Base-by-base conservation (phyloP, 2,888 invertebrate species). In the Antitype chi region DNA sequence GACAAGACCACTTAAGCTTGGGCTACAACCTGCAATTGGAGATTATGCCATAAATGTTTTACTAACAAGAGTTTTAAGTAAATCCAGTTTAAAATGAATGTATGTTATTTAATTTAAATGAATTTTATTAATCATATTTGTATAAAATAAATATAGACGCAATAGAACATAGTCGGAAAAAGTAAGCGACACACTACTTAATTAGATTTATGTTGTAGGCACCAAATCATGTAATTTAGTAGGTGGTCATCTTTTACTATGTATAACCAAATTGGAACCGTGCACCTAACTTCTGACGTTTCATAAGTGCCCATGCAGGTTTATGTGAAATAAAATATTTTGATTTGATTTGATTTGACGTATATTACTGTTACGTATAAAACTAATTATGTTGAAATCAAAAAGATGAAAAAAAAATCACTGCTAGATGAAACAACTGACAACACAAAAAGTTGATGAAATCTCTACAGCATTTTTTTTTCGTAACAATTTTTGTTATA, bases 141-240 rank as follows among this genome's bases (percentile, higher is more conserved):
- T 52, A 8, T 20, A 17, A 17, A 28, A 25, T 11, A 0, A 70
- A 47, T 3, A 25, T n/a, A 60, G 28, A 53, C n/a, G 20, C 23
- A 38, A 38, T 38, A 6, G 0, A 25, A 75, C 8, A 1, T 49
- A 32, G n/a, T 25, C 28, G 4, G 7, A 63, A 63, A 63, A 47
- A 9, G 17, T 57, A 53, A 32, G 52, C 2, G 2, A 52, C 17
- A 57, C 9, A 28, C 13, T 62, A 57, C 55, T 55, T n/a, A 53
- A 80, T 74, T 57, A 52, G 57, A 64, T 74, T 75, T 38, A 64
- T 17, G 59, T 38, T 71, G 49, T 75, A 47, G 53, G 28, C 38
- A 69, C 57, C 38, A 55, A 66, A 67, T 64, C 38, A 28, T 69
- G 64, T 80, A 69, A 80, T 79, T 64, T 38, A 63, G 63, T 57